Evolutionary conservation across 2,797 vertebrate genomes (phyloP).

Genomic region (Enteromius unitaeniatus): DNA sequence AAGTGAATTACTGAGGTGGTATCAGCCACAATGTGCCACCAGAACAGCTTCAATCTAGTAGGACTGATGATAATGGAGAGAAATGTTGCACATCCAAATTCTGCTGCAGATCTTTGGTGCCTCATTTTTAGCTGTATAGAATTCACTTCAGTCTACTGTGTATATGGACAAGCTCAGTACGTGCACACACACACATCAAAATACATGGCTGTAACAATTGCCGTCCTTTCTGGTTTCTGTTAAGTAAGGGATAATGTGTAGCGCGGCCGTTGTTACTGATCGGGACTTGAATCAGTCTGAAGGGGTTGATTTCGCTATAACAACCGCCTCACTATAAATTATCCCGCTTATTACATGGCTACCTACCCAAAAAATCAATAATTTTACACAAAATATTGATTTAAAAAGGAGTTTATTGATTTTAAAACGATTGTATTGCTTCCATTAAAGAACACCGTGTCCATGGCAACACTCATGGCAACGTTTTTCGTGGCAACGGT

Average conservation of each 20-base stretch:
- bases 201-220: not conserved
- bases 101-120: no score
- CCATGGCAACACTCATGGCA: not conserved
- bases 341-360: not conserved
- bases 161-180: not conserved
- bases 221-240: not conserved
- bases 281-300: not conserved
- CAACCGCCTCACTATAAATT: not conserved
- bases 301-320: not conserved
- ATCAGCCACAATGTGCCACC: not conserved
- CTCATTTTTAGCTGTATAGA: not conserved
- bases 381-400: no score
- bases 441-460: not conserved
- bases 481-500: conserved; percentile 13
- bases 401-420: no score
- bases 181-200: conserved; percentile 2
- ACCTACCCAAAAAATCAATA: no score
- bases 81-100: no score
- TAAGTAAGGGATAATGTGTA: not conserved
- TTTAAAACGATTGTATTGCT: no score
- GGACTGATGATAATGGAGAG: no score
- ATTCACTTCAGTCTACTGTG: not conserved
- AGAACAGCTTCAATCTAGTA: no score
- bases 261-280: not conserved
- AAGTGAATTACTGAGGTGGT: not conserved